These are phyloP conservation scores for Crambe crambe DNA, from an alignment of 37 sponge, comb jelly and placozoan species.

Conservation along the genomic window DNA sequence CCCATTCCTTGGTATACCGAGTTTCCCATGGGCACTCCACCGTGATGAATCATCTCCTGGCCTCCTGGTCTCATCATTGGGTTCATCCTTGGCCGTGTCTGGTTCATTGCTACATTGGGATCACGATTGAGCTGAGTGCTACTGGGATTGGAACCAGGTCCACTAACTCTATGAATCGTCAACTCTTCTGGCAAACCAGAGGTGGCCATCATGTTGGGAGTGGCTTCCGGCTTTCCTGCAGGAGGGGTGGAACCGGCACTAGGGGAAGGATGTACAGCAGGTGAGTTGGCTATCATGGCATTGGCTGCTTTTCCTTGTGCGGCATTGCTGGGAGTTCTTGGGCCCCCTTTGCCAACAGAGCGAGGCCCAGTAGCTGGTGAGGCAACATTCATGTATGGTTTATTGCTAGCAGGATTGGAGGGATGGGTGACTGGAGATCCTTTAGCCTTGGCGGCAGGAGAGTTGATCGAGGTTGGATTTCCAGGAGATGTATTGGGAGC, in stretches of 20 bases:
- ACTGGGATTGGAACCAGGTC: too few species aligned
- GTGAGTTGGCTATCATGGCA: background rate
- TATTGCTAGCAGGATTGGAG: slow-evolving; percentile 4
- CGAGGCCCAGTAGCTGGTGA: slow-evolving; percentile 20
- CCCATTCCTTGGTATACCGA: background rate
- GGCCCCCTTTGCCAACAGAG: slow-evolving; percentile 48
- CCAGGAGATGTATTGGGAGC: background rate
- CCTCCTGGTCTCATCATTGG: too few species aligned
- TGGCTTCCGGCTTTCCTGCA: slow-evolving; percentile 4
- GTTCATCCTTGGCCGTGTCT: too few species aligned
- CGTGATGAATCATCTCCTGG: background rate
- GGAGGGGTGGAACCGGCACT: background rate
- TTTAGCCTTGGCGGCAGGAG: slow-evolving; percentile 13
- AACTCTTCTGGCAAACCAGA: slow-evolving; percentile 5
- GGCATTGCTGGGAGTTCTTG: slow-evolving; percentile 17
- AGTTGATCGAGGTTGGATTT: background rate
- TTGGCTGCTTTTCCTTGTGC: background rate
- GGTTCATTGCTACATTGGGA: too few species aligned
- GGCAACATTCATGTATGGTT: background rate
- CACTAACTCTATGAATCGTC: slow-evolving; percentile 14
- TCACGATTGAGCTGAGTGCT: background rate
- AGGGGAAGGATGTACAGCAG: slow-evolving; percentile 3
- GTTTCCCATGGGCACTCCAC: background rate
- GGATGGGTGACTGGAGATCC: background rate
- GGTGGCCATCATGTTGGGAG: slow-evolving; percentile 25